Base-by-base conservation (phyloP, 2,113 vertebrate species). In the Hassar affinis region DNA sequence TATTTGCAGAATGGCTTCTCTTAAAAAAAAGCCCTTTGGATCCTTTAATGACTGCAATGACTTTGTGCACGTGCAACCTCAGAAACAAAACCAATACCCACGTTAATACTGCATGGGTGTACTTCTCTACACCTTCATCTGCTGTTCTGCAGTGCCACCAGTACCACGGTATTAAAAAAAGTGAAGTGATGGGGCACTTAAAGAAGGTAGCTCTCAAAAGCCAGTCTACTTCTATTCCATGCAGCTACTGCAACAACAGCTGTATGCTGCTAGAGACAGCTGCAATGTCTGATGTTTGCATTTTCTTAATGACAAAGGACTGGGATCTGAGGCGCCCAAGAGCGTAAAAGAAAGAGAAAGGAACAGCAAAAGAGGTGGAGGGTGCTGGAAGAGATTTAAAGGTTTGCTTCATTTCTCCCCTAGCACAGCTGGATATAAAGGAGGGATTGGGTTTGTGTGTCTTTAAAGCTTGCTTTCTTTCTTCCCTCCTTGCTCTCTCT, bases 11-110 rank as follows among this genome's bases (percentile, higher is more conserved):
- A 88, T 89, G 87, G 72, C 54, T 90, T 88, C 89, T 90, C 90
- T 93, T 47, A 9, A 47, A 47, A 89, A 93, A 88, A 90, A 92
- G 91, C 93, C 90, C 89, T 90, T 92, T 91, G 88, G 82, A 89
- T 88, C 92, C 92, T 93, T 93, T 93, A 94, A 94, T 93, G 92
- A 27, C n/a, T n/a, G n/a, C 92, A 91, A 88, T 89, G 88, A 93
- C 18, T 47, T 49, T 30, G 12, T 9, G 54, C 30, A 69, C 6
- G 27, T 51, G 15, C 61, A 33, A 78, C 12, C 52, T 62, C 1
- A 8, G 5, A 18, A 66, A 66, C 15, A 18, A 66, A 66, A 35
- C 17, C 64, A 20, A 38, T 9, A 35, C 64, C 66, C 66, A 81
- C 51, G 59, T 33, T 33, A 42, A 18, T 86, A 90, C 84, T 84